Conservation (phyloP, 1,140 invertebrate species). For the Zaprionus nigranus region DNA sequence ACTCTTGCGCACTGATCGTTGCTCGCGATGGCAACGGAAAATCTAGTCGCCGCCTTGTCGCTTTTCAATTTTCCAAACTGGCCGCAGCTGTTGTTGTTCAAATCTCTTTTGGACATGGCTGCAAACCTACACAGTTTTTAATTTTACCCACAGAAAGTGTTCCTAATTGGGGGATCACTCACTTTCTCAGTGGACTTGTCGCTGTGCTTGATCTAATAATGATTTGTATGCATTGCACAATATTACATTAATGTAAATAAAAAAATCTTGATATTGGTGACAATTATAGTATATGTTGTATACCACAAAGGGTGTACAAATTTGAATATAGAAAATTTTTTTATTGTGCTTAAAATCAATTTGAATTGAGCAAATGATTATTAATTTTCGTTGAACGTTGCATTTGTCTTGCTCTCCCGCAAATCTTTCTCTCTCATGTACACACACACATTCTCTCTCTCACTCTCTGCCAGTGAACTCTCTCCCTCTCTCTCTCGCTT, state of each 20-base stretch:
- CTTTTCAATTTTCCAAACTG: slow-evolving; percentile 67
- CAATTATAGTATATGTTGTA: no score
- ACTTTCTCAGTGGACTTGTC: slow-evolving; percentile 1
- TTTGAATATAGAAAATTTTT: background rate
- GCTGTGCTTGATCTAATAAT: background rate
- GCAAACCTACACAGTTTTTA: slow-evolving; percentile 72
- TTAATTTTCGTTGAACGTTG: slow-evolving; percentile 41
- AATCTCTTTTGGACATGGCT: slow-evolving; percentile 55
- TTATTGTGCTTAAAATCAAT: slow-evolving; percentile 51
- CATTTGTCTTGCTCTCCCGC: slow-evolving; percentile 18
- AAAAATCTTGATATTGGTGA: no score
- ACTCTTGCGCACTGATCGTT: slow-evolving; percentile 76
- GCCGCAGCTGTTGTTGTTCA: slow-evolving; percentile 69
- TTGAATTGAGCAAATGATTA: slow-evolving; percentile 53
- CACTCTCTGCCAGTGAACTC: background rate
- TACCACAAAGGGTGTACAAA: background rate
- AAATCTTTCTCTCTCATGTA: background rate
- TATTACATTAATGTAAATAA: background rate
- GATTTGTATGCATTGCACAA: background rate
- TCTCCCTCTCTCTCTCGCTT: slow-evolving; percentile 9
- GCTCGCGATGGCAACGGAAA: slow-evolving; percentile 14
- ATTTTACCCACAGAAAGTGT: slow-evolving; percentile 48
- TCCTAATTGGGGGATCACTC: background rate
- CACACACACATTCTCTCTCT: background rate
- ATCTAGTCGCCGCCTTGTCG: slow-evolving; percentile 26